Evolutionary conservation across 2,113 vertebrate species (phyloP).

Genomic region (Orthonyx spaldingii): DNA sequence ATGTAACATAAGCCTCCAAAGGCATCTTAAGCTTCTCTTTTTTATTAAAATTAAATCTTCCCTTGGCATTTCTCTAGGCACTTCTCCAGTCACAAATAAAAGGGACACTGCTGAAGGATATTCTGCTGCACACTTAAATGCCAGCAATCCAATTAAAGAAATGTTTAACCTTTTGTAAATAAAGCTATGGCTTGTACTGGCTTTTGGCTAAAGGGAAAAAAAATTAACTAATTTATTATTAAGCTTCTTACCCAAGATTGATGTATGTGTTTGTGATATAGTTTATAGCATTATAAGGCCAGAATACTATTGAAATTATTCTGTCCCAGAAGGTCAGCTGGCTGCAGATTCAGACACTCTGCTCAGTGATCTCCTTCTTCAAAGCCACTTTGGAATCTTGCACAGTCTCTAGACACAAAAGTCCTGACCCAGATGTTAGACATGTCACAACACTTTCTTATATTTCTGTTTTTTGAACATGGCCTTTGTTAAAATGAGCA

Average conservation of each 20-base stretch:
- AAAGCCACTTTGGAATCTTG: neutral
- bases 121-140: conserved; percentile 57
- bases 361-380: neutral
- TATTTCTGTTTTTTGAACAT: neutral
- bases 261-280: neutral
- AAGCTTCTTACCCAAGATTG: conserved; percentile 18
- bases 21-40: conserved; percentile 53
- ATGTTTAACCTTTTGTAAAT: conserved; percentile 75
- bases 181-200: conserved; percentile 48
- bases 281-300: conserved; percentile 21
- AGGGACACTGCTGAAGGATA: conserved; percentile 49
- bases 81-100: conserved; percentile 59
- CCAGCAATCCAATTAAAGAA: conserved; percentile 73
- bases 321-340: conserved; percentile 28
- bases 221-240: conserved; percentile 49
- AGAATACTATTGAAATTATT: neutral
- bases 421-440: neutral
- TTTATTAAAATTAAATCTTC: conserved; percentile 73
- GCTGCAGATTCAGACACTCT: neutral
- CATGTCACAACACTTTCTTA: rapidly evolving
- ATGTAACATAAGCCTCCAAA: conserved; percentile 61
- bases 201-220: conserved; percentile 30
- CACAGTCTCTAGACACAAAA: neutral
- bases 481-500: neutral
- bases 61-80: conserved; percentile 64